Evolutionary conservation across 2,888 invertebrate genomes (phyloP).

Genomic region (Drosophila lutescens): DNA sequence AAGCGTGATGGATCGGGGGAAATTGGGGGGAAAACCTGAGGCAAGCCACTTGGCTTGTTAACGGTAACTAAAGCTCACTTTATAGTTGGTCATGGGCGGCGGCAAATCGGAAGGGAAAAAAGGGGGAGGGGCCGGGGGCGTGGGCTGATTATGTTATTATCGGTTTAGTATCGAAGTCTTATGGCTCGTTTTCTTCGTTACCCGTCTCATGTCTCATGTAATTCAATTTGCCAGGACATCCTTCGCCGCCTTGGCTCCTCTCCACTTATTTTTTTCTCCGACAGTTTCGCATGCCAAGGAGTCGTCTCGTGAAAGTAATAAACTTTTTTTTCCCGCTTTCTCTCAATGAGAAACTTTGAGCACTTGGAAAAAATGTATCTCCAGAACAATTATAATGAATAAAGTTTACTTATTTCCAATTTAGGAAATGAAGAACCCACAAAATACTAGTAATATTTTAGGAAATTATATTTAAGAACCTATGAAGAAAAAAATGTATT

Average conservation of each 20-base stretch:
- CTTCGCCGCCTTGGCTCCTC: conserved; percentile 20
- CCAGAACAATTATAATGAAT: not conserved
- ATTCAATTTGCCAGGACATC: conserved; percentile 52
- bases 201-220: conserved; percentile 50
- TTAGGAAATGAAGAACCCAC: too few species aligned
- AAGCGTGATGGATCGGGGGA: not conserved
- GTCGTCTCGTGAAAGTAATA: conserved; percentile 64
- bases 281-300: conserved; percentile 57
- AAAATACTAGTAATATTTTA: too few species aligned
- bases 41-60: conserved; percentile 57
- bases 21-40: conserved; percentile 36
- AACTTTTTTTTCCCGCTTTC: conserved; percentile 52
- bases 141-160: conserved; percentile 75
- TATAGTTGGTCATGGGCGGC: conserved; percentile 37
- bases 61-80: conserved; percentile 70
- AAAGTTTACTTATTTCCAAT: not conserved
- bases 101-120: not conserved
- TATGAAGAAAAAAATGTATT: too few species aligned
- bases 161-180: conserved; percentile 75
- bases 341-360: conserved; percentile 55
- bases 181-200: conserved; percentile 42
- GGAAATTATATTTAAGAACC: too few species aligned
- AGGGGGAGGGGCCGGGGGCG: not conserved
- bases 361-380: conserved; percentile 5
- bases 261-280: conserved; percentile 13